phyloP scores from a whole-genome alignment of 1,140 invertebrate species.

The Ceratoteleas bidentatus region DNA sequence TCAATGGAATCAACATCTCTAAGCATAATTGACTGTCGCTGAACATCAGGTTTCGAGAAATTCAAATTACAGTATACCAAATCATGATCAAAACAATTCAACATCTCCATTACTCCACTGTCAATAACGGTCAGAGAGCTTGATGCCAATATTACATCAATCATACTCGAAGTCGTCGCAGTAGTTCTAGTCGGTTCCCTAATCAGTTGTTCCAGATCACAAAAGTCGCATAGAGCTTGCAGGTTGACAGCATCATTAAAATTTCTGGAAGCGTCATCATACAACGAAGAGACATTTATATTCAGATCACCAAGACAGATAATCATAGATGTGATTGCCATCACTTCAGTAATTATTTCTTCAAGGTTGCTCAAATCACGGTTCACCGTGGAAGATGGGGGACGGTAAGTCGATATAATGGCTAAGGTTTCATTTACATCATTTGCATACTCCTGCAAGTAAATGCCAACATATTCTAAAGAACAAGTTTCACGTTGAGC shows the following conservation, averaged over 20 bases:
- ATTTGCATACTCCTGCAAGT: neutral
- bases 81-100: neutral
- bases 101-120: neutral
- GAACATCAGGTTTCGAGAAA: neutral
- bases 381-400: neutral
- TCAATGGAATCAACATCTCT: neutral
- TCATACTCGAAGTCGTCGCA: neutral
- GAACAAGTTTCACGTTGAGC: too few relatives aligned
- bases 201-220: neutral
- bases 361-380: neutral
- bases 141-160: conserved; percentile 2
- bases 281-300: neutral
- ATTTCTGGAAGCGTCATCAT: neutral
- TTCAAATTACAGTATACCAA: neutral
- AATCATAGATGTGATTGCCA: neutral
- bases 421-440: neutral
- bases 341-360: neutral
- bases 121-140: neutral
- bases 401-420: neutral
- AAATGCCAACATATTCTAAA: conserved; percentile 2
- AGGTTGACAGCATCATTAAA: neutral
- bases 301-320: conserved; percentile 1
- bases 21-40: neutral
- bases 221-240: neutral
- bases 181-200: conserved; percentile 2